Base-by-base conservation (phyloP, 2,797 vertebrate genomes). In the Dipus sagitta region DNA sequence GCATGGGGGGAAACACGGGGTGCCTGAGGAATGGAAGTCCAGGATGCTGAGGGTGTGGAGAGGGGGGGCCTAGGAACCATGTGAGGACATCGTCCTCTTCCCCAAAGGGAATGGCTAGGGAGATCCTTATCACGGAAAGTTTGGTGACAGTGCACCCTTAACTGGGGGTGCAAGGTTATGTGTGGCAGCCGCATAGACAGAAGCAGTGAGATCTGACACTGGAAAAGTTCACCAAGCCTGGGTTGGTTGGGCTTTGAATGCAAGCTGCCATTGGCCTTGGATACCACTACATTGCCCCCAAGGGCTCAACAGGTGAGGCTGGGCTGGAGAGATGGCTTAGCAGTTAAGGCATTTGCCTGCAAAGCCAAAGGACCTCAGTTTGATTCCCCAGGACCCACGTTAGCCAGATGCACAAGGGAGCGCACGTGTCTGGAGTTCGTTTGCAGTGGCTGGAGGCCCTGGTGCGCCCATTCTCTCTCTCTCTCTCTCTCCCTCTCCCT, bases 191-290 rank as follows among this genome's bases (percentile, higher is more conserved):
- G 6, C 14, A 11, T 14, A 32, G n/a, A 7, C 5, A 14, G 11
- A 3, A 70, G 8, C 86, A 26, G 15, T 9, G 54, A 74, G 60
- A 75, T 21, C 12, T 12, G 2, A 90, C 10, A 18, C 24, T 21
- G n/a, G 34, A 28, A 26, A n/a, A 26, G 6, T 38, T 7, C 9
- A 5, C 0, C 1, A 13, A 62, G 58, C 34, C 47, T 3, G 1
- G 23, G 30, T n/a, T 62, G 38, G 38, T 30, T 62, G 83, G 21
- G 12, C 28, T 90, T 81, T 86, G 86, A 88, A 90, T 34, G 60
- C n/a, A 77, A 60, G 17, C 15, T 58, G 17, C 21, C 42, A 3
- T 54, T n/a, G 24, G 58, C 20, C 65, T 84, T 14, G 30, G 71
- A 24, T 4, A n/a, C 84, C 38, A 54, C 20, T 74, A 67, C 32